Evolutionary conservation across 2,888 invertebrate genomes (phyloP).

Genomic region (Imbricaverruca yamaguchii): DNA sequence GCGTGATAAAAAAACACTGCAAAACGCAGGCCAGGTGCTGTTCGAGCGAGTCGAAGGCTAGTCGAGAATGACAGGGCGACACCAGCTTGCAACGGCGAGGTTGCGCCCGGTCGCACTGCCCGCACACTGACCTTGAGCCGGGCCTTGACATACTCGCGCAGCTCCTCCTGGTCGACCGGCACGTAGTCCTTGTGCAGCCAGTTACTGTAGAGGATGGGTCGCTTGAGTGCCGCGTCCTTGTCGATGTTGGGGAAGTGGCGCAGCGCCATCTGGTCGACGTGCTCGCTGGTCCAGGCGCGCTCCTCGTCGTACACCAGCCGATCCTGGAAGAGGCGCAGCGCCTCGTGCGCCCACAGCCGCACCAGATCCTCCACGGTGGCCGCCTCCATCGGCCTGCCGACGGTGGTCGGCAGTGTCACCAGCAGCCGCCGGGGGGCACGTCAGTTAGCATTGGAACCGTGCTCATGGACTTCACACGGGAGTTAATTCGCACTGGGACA

Average conservation of each 20-base stretch:
- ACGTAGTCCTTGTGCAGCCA: constrained; percentile 98
- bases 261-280: constrained; percentile 84
- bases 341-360: constrained; percentile 99
- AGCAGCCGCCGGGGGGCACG: no score
- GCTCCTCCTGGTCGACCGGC: constrained; percentile 88
- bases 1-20: no score
- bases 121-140: constrained; percentile 65
- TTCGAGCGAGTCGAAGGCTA: no score
- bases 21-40: no score
- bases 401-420: background rate
- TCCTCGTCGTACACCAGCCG: constrained; percentile 89
- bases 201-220: constrained; percentile 97
- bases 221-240: constrained; percentile 69
- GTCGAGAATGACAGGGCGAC: no score
- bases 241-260: constrained; percentile 88
- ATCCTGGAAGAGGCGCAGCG: constrained; percentile 87
- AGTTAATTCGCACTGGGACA: no score
- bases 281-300: constrained; percentile 95
- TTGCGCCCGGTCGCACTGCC: no score
- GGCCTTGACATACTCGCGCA: constrained; percentile 94
- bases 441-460: no score
- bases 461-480: no score
- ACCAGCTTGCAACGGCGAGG: no score
- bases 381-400: constrained; percentile 72
- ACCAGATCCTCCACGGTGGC: constrained; percentile 89